Base-by-base conservation (phyloP, 2,888 invertebrate genomes). In the Netelia virgata region DNA sequence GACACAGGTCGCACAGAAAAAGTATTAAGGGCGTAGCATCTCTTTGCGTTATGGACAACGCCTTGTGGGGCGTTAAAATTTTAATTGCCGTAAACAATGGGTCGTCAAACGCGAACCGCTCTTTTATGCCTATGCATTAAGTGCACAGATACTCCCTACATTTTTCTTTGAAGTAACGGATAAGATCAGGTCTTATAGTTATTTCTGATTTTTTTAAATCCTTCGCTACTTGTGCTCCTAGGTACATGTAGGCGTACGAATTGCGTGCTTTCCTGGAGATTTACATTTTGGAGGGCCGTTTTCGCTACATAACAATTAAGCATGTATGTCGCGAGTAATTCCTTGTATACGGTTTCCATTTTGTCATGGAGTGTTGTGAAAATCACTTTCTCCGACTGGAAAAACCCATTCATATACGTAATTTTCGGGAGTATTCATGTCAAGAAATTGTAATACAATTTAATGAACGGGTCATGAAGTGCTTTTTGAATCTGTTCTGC, bases 381-480 rank as follows among this genome's bases (percentile, higher is more conserved):
- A 9, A 88, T 47, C 1, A 76, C 68, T 61, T 73, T 76, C 9
- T 82, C 85, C 0, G 28, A 28, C 6, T 28, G 28, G 28, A 28
- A 28, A 28, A 28, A 28, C 28, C 3, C 28, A 28, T 28, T 28
- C 28, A 3, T 28, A 28, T 28, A 5, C 6, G 5, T 5, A 28
- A 28, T 28, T 28, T 28, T 28, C 28, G 28, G 5, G 83, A 74
- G 61, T 88, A 72, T 69, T 84, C 85, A 86, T 16, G 85, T 11
- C 14, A 88, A 64, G 76, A 88, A 88, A 1, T 75, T 3, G 61
- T 77, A 88, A 63, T 80, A 86, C 14, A 75, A 11, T 79, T 88
- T 87, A 0, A 82, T 83, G 53, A 86, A 75, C n/a, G 88, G 86
- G 73, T 86, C 75, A 23, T 84, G 79, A n/a, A 90, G 66, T 9